Evolutionary conservation across 2,113 vertebrate species (phyloP).

Genomic region (Illadopsis cleaveri): DNA sequence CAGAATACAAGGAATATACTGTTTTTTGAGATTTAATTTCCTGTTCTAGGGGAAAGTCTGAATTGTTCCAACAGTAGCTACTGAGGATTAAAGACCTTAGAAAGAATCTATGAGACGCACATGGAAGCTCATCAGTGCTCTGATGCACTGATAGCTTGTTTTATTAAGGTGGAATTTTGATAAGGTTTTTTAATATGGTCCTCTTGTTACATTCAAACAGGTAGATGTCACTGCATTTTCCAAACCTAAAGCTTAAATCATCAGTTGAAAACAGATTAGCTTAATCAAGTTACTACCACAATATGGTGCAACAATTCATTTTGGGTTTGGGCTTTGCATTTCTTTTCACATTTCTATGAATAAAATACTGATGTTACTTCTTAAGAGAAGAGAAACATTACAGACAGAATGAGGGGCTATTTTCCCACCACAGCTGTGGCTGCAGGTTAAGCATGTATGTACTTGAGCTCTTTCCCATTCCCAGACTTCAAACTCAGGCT

Average conservation of each 20-base stretch:
- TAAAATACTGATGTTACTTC: background rate
- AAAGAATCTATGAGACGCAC: background rate
- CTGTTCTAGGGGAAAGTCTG: background rate
- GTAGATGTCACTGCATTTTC: constrained; percentile 2
- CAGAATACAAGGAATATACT: background rate
- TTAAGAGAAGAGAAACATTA: background rate
- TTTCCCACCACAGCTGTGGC: background rate
- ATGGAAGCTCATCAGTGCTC: background rate
- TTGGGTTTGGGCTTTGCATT: background rate
- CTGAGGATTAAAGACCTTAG: background rate
- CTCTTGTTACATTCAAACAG: background rate
- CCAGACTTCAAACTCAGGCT: background rate
- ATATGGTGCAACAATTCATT: background rate
- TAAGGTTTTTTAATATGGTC: background rate
- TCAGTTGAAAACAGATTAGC: background rate
- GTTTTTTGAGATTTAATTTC: background rate
- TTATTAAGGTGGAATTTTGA: constrained; percentile 36
- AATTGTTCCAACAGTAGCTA: background rate
- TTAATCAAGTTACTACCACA: background rate
- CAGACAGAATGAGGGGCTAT: background rate
- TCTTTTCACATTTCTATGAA: background rate
- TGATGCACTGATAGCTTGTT: background rate
- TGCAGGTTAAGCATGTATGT: background rate
- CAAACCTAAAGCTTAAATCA: background rate
- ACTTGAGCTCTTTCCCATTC: background rate